These are phyloP conservation scores for Diceros bicornis DNA, from an alignment of 2,797 vertebrate genomes.

Conservation along the genomic window DNA sequence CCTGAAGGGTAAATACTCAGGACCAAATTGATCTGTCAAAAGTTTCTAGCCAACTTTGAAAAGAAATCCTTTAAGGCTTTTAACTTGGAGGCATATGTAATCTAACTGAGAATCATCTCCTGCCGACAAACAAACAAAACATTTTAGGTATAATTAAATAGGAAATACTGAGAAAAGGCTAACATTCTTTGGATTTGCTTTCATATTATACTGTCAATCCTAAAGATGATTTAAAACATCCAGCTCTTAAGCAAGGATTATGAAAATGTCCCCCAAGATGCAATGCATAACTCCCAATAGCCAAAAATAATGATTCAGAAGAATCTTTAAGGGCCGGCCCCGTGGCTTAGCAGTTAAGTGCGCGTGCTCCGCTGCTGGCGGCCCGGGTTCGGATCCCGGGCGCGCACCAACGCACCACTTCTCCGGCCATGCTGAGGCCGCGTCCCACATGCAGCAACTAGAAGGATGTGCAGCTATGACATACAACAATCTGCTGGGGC, in stretches of 20 bases:
- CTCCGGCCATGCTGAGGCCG: too few species aligned
- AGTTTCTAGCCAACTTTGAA: constrained; percentile 39
- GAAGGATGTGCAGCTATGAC: too few species aligned
- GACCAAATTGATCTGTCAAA: neutral
- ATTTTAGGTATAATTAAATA: constrained; percentile 19
- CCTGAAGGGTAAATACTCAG: neutral
- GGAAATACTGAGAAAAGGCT: constrained; percentile 44
- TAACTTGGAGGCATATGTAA: neutral
- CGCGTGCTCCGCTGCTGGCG: too few species aligned
- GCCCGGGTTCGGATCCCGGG: too few species aligned
- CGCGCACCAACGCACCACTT: too few species aligned
- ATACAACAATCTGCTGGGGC: too few species aligned
- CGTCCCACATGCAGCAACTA: too few species aligned
- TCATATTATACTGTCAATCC: constrained; percentile 24
- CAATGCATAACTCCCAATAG: neutral
- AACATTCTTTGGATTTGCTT: neutral
- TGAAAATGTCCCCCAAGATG: constrained; percentile 12
- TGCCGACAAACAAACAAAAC: neutral
- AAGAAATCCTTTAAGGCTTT: neutral
- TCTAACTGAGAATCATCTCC: constrained; percentile 22
- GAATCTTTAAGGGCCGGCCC: too few species aligned
- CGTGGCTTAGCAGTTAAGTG: too few species aligned
- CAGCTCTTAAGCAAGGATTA: neutral
- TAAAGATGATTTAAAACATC: neutral
- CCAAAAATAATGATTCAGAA: neutral